phyloP scores from a whole-genome alignment of 2,888 invertebrate species.

The Fragum fragum region DNA sequence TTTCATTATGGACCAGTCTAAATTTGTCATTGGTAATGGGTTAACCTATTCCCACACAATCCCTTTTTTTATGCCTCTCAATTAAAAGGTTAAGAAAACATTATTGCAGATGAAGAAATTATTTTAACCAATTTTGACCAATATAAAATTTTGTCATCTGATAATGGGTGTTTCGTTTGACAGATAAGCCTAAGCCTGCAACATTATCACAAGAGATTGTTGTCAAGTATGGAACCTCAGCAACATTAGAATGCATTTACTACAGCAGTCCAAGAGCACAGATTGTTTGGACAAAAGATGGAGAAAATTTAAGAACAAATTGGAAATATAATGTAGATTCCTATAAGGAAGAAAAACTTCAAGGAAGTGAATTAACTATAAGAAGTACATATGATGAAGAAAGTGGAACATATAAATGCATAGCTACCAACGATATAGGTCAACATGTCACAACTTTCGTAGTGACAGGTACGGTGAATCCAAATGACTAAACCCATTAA shows the following conservation, averaged over 20 bases:
- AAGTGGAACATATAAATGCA: slow-evolving; percentile 51
- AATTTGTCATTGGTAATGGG: too few relatives aligned
- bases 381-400: slow-evolving; percentile 31
- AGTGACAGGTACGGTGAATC: slow-evolving; percentile 35
- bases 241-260: slow-evolving; percentile 38
- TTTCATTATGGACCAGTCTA: too few relatives aligned
- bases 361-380: slow-evolving; percentile 47
- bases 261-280: slow-evolving; percentile 50
- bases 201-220: slow-evolving; percentile 6
- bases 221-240: slow-evolving; percentile 21
- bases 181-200: slow-evolving; percentile 31
- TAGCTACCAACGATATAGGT: slow-evolving; percentile 43
- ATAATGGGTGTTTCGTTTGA: too few relatives aligned
- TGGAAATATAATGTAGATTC: slow-evolving; percentile 48
- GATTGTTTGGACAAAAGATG: slow-evolving; percentile 44
- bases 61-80: too few relatives aligned
- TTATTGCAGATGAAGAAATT: too few relatives aligned
- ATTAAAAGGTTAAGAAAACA: too few relatives aligned
- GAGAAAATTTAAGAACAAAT: slow-evolving; percentile 14
- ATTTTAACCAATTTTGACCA: too few relatives aligned
- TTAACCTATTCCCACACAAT: too few relatives aligned
- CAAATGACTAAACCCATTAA: too few relatives aligned
- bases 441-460: slow-evolving; percentile 28
- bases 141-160: too few relatives aligned
- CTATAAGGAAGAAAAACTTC: slow-evolving; percentile 39